phyloP scores from a whole-genome alignment of 2,888 invertebrate species.

The Crioceris asparagi region DNA sequence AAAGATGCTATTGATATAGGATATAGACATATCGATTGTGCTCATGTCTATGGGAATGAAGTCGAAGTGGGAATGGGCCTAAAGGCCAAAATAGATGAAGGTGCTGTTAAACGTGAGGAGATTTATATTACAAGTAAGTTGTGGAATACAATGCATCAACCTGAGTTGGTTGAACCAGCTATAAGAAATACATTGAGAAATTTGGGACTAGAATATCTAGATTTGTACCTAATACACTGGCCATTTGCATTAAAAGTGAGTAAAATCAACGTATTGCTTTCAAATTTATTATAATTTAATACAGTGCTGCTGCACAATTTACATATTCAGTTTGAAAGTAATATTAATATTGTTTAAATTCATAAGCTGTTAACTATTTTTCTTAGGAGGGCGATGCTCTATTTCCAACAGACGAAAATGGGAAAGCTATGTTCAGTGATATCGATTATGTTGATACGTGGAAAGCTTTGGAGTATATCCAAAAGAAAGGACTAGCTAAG shows the following conservation, averaged over 20 bases:
- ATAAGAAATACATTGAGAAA: slow-evolving; percentile 37
- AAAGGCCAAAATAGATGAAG: slow-evolving; percentile 19
- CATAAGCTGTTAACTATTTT: no score
- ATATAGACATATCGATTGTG: slow-evolving; percentile 68
- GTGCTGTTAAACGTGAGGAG: slow-evolving; percentile 52
- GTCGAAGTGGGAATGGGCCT: slow-evolving; percentile 50
- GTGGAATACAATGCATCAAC: slow-evolving; percentile 83
- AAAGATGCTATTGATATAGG: slow-evolving; percentile 65
- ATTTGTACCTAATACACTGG: slow-evolving; percentile 47
- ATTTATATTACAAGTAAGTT: slow-evolving; percentile 64
- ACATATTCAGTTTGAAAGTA: no score
- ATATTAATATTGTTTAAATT: no score
- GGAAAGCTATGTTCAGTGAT: slow-evolving; percentile 38
- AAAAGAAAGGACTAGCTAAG: slow-evolving; percentile 55
- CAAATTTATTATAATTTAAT: no score
- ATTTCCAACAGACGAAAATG: slow-evolving; percentile 19
- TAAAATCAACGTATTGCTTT: no score
- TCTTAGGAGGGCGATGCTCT: slow-evolving; percentile 20
- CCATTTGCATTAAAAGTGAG: slow-evolving; percentile 34
- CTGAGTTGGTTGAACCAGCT: slow-evolving; percentile 42
- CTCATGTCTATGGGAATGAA: slow-evolving; percentile 60
- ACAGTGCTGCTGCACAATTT: no score
- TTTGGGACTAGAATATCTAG: slow-evolving; percentile 44
- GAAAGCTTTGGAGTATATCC: slow-evolving; percentile 67
- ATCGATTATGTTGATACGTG: slow-evolving; percentile 68